phyloP scores from a whole-genome alignment of 1,140 invertebrate genomes.

The Tetragnatha versicolor region DNA sequence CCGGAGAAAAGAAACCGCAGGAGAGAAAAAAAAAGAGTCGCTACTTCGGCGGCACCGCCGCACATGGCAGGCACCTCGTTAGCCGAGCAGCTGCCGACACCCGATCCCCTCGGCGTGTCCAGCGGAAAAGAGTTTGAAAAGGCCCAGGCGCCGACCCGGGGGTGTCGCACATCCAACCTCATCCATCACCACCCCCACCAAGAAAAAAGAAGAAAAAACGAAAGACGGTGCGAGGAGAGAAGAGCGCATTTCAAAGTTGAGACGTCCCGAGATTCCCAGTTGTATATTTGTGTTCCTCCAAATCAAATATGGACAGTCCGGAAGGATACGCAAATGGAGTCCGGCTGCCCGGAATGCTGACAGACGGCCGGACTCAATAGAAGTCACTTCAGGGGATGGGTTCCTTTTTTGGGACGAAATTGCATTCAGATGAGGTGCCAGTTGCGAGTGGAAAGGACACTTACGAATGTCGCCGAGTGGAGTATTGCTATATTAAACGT shows the following conservation, averaged over 20 bases:
- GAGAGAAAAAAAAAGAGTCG: constrained; percentile 13
- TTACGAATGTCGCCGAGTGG: too few species aligned
- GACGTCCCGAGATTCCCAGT: neutral
- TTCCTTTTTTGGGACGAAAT: too few species aligned
- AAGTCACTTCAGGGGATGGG: too few species aligned
- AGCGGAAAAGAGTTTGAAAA: constrained; percentile 25
- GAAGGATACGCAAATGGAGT: too few species aligned
- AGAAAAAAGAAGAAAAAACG: neutral
- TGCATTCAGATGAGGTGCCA: too few species aligned
- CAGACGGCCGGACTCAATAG: too few species aligned
- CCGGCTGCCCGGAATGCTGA: too few species aligned
- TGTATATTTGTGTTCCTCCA: too few species aligned
- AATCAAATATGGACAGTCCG: too few species aligned
- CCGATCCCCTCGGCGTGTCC: constrained; percentile 22
- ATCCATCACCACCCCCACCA: constrained; percentile 37
- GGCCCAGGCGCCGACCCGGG: constrained; percentile 47
- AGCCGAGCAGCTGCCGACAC: constrained; percentile 51
- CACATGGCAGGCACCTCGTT: constrained; percentile 52
- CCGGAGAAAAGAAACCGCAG: neutral
- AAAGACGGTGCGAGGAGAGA: neutral
- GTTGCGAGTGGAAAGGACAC: too few species aligned
- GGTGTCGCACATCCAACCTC: constrained; percentile 47
- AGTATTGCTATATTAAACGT: too few species aligned
- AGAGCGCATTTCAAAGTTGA: neutral
- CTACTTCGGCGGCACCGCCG: constrained; percentile 23